phyloP scores from a whole-genome alignment of 2,113 vertebrate species.

The Ellobius talpinus region DNA sequence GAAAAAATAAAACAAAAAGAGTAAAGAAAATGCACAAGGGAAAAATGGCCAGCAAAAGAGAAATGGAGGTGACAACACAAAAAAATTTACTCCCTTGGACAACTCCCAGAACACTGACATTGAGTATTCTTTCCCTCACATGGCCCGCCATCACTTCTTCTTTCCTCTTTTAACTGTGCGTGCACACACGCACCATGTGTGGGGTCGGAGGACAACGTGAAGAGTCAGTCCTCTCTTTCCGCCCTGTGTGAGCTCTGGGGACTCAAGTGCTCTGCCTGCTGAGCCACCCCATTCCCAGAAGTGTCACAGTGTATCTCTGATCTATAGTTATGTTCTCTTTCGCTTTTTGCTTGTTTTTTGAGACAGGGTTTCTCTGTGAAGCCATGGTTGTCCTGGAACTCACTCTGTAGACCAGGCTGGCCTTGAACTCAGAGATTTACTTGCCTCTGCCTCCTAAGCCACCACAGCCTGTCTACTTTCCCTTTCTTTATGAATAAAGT shows the following conservation, averaged over 20 bases:
- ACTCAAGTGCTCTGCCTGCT: neutral
- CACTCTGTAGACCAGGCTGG: neutral
- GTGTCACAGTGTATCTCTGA: neutral
- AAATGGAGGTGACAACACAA: constrained; percentile 79
- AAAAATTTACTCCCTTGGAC: constrained; percentile 75
- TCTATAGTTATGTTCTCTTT: neutral
- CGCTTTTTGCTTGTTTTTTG: neutral
- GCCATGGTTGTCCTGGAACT: neutral
- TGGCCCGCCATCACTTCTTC: neutral
- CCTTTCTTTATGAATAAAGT: neutral
- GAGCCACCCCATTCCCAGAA: neutral
- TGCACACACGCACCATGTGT: neutral
- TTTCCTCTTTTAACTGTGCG: neutral
- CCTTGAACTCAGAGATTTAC: neutral
- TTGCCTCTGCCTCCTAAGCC: neutral
- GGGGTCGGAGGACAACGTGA: neutral
- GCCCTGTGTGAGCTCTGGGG: neutral
- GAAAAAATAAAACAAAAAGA: constrained; percentile 84
- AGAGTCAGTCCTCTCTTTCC: neutral
- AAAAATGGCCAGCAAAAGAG: constrained; percentile 72
- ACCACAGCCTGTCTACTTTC: neutral
- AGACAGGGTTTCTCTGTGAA: neutral
- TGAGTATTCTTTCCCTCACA: neutral
- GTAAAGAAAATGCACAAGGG: constrained; percentile 81
- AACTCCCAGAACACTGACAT: constrained; percentile 67